A percentile compares a stretch with the other conserved stretches of the same genome.
Conservation (phyloP, 2,797 vertebrate species). For the Ctenopoma multispine region DNA sequence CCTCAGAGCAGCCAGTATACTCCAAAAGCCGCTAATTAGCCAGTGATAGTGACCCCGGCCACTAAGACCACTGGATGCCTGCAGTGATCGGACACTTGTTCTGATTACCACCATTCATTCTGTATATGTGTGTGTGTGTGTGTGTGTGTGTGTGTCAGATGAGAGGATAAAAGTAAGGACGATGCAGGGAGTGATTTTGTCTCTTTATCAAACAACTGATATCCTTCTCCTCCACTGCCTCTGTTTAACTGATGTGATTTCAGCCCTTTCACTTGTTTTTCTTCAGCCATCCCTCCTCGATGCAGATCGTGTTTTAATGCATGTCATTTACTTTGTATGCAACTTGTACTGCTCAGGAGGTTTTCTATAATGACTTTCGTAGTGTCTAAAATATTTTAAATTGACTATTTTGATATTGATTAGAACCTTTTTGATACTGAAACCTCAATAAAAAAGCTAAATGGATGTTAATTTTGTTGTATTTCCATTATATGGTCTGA, state of each 20-base stretch:
- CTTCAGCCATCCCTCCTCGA: neutral
- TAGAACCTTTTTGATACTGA: slow-evolving; percentile 53
- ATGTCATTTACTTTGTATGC: slow-evolving; percentile 41
- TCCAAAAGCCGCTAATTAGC: slow-evolving; percentile 82
- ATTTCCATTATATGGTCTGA: neutral
- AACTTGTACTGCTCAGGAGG: slow-evolving; percentile 30
- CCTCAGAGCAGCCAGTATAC: slow-evolving; percentile 66
- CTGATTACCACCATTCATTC: slow-evolving; percentile 82
- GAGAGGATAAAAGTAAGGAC: slow-evolving; percentile 48
- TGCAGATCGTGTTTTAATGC: slow-evolving; percentile 58
- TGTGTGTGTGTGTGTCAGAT: slow-evolving; percentile 44
- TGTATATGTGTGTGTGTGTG: slow-evolving; percentile 18
- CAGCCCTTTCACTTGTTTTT: slow-evolving; percentile 33
- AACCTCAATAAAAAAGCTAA: slow-evolving; percentile 75
- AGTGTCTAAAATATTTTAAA: slow-evolving; percentile 48
- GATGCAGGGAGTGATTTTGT: slow-evolving; percentile 73
- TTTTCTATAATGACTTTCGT: slow-evolving; percentile 40
- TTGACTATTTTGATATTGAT: slow-evolving; percentile 58
- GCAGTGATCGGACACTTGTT: slow-evolving; percentile 76
- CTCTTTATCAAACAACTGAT: slow-evolving; percentile 75
- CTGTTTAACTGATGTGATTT: slow-evolving; percentile 73
- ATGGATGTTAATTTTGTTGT: slow-evolving; percentile 37
- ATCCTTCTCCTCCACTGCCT: slow-evolving; percentile 54
- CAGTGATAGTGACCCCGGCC: slow-evolving; percentile 81
- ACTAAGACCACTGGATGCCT: slow-evolving; percentile 74